phyloP scores from a whole-genome alignment of 2,113 vertebrate genomes.

The Corythoichthys intestinalis region DNA sequence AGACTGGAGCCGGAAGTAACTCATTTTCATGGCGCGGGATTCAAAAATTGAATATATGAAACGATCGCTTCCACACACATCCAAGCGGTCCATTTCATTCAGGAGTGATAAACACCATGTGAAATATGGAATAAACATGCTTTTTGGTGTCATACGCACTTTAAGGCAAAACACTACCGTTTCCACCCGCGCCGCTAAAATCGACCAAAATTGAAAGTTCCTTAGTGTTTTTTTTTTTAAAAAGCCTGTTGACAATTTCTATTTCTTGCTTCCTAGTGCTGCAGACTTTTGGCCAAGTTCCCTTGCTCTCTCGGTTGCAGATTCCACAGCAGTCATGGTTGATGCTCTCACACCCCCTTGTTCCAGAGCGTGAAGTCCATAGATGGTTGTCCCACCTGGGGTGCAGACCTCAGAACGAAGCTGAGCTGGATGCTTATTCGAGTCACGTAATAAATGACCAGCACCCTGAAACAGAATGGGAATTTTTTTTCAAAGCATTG shows the following conservation, averaged over 20 bases:
- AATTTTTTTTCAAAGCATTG: background rate
- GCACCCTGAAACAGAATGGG: constrained; percentile 75
- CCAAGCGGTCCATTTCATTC: no score
- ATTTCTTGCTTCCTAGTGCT: constrained; percentile 33
- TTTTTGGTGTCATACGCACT: no score
- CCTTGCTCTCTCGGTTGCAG: constrained; percentile 79
- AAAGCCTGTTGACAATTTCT: background rate
- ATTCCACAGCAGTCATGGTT: constrained; percentile 84
- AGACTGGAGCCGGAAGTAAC: no score
- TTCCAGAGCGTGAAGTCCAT: constrained; percentile 87
- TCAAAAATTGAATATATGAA: no score
- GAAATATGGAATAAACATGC: no score
- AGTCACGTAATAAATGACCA: constrained; percentile 80
- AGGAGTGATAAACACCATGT: no score
- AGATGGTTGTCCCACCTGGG: constrained; percentile 89
- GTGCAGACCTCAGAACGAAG: constrained; percentile 88
- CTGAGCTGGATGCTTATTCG: constrained; percentile 83
- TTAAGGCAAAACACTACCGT: no score
- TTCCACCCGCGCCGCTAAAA: no score
- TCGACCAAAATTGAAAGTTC: no score
- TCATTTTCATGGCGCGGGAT: no score
- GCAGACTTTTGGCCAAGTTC: constrained; percentile 75
- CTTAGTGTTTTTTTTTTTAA: no score
- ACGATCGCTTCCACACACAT: no score
- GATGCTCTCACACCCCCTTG: constrained; percentile 82